These are phyloP conservation scores for Drosophila punjabiensis DNA, from an alignment of 1,140 invertebrate species.

Conservation along the genomic window DNA sequence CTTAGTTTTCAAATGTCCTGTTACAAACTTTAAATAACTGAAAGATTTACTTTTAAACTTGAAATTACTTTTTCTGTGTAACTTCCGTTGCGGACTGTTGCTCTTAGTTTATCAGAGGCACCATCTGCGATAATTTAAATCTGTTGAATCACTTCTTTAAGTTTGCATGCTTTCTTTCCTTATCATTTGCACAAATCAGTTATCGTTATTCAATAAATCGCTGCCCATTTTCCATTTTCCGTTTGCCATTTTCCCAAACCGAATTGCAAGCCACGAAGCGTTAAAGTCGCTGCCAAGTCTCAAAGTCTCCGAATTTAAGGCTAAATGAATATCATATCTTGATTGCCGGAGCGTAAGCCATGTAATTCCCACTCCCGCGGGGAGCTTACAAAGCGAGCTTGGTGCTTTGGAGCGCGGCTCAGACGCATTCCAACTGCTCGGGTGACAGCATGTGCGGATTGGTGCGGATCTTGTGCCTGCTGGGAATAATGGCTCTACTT, in stretches of 20 bases:
- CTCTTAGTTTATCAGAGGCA: neutral
- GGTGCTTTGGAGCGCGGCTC: slow-evolving; percentile 18
- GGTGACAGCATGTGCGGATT: slow-evolving; percentile 56
- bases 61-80: slow-evolving; percentile 11
- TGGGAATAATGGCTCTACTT: slow-evolving; percentile 28
- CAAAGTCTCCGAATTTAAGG: slow-evolving; percentile 23
- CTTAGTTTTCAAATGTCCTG: no score
- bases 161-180: slow-evolving; percentile 31
- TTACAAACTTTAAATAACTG: neutral
- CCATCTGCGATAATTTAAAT: slow-evolving; percentile 8
- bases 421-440: slow-evolving; percentile 30
- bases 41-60: neutral
- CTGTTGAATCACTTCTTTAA: slow-evolving; percentile 26
- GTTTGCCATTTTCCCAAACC: slow-evolving; percentile 4
- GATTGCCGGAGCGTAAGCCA: slow-evolving; percentile 57
- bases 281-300: slow-evolving; percentile 24
- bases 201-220: slow-evolving; percentile 49
- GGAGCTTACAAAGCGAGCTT: slow-evolving; percentile 30
- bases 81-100: slow-evolving; percentile 34
- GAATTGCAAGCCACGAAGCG: slow-evolving; percentile 8
- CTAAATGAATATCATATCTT: slow-evolving; percentile 72
- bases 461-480: slow-evolving; percentile 33
- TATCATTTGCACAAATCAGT: slow-evolving; percentile 25
- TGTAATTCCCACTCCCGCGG: slow-evolving; percentile 49
- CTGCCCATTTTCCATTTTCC: slow-evolving; percentile 17